Conservation (phyloP, 2,113 vertebrate species). For the Corythornis vintsioides region DNA sequence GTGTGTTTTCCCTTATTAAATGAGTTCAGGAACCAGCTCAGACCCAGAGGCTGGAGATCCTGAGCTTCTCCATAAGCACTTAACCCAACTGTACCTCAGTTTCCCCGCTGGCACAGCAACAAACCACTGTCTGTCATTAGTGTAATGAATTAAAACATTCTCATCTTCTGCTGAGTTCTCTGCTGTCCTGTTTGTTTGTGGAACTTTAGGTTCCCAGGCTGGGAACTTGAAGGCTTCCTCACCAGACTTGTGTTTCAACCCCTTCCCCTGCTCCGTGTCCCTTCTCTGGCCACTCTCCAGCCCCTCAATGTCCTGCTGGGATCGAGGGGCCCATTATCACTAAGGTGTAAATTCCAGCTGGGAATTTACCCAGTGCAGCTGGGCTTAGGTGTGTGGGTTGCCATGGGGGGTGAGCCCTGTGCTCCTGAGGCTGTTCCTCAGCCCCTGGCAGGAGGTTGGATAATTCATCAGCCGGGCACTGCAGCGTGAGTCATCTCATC, state of each 20-base stretch:
- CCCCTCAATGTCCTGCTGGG: background rate
- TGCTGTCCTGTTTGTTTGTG: rapidly evolving
- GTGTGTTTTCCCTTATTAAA: background rate
- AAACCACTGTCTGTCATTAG: background rate
- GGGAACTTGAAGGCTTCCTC: background rate
- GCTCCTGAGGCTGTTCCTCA: background rate
- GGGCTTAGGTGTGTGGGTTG: background rate
- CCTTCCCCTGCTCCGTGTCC: background rate
- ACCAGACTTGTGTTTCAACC: background rate
- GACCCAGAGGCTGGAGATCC: background rate
- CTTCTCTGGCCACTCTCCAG: background rate
- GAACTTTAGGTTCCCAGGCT: background rate
- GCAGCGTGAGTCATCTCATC: constrained; percentile 5
- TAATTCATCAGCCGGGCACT: constrained; percentile 12
- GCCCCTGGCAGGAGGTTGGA: background rate
- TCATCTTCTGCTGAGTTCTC: background rate
- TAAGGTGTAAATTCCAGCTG: rapidly evolving
- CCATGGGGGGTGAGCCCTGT: background rate
- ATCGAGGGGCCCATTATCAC: background rate
- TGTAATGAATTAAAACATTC: background rate
- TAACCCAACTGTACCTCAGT: background rate
- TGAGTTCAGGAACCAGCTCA: background rate
- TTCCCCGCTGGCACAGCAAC: background rate
- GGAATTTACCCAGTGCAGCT: background rate
- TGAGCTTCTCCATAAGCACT: background rate